Evolutionary conservation across 37 sponge, comb jelly and placozoan genomes (phyloP).

Genomic region (Geodia barretti): DNA sequence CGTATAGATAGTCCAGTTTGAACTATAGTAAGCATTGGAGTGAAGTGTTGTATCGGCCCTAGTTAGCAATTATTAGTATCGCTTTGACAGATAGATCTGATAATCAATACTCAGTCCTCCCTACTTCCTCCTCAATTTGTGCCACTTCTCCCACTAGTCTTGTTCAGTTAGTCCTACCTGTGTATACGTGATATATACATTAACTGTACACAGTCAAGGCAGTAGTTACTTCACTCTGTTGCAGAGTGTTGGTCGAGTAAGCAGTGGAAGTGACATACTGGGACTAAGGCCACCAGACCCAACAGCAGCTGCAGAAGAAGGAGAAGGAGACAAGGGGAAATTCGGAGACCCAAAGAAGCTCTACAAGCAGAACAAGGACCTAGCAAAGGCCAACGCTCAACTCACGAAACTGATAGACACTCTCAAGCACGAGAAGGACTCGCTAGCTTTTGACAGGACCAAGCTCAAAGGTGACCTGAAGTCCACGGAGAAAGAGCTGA

Average conservation of each 20-base stretch:
- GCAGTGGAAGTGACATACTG: neutral
- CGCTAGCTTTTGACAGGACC: conserved; percentile 12
- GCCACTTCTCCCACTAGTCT: no score
- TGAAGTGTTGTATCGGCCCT: no score
- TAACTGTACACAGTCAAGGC: no score
- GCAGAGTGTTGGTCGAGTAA: neutral
- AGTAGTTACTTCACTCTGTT: no score
- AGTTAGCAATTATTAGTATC: no score
- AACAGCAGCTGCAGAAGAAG: neutral
- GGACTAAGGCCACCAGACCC: neutral
- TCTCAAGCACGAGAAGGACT: conserved; percentile 37
- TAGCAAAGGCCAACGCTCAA: conserved; percentile 28
- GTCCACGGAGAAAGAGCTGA: conserved; percentile 25
- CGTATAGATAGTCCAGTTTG: no score
- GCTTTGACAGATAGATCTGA: no score
- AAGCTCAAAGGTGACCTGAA: conserved; percentile 16
- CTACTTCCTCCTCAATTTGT: no score
- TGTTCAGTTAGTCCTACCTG: no score
- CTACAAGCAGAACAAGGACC: conserved; percentile 40
- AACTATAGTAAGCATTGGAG: no score
- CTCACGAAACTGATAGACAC: conserved; percentile 29
- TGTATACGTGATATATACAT: no score
- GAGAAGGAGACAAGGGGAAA: neutral
- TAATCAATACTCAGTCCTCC: no score
- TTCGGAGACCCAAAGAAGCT: conserved; percentile 21